Base-by-base conservation (phyloP, 2,797 vertebrate species). In the Crenuchus spilurus region DNA sequence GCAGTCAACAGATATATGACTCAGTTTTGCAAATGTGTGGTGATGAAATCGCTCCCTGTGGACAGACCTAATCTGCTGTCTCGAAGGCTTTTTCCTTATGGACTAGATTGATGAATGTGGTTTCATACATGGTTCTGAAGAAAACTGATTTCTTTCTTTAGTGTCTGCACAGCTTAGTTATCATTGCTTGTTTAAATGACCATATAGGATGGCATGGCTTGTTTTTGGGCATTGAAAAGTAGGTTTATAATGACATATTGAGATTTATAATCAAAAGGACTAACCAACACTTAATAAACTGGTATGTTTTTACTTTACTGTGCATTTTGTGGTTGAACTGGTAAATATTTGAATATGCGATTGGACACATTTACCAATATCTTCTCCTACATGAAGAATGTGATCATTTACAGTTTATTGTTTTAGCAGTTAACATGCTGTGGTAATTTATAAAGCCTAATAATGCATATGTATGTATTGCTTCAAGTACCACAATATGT, bases 1-100 rank as follows among this genome's bases (percentile, higher is more conserved):
- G 61, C 74, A 76, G 61, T 70, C 68, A 76, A 71, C 74, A 76
- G 74, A 76, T 70, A 63, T 5, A 24, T 76, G 74, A 76, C 74
- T 76, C 74, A 76, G 33, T 58, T 76, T 65, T 20, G n/a, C 68
- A 70, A 70, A 76, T 37, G 74, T 33, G 74, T 33, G 58, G 60
- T 71, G 68, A 76, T 65, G 24, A 71, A 70, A 58, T 65, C 54
- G 65, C 64, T 37, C 60, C 52, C 37, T 26, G 14, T 49, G 74
- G 68, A 70, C 67, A 49, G 65, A 39, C 26, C 35, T 58, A n/a
- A 70, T 71, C 49, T 54, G 61, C 55, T 69, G 24, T 63, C 66
- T 63, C 28, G 3, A 64, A 51, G 35, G 30, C 28, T 35, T 54
- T 42, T 44, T 70, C 41, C 51, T 55, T 44, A 63, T 48, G 16